Percentiles rank a stretch among this genome's conserved stretches.
Conservation (phyloP, 2,888 invertebrate species). For the Therioaphis trifolii region DNA sequence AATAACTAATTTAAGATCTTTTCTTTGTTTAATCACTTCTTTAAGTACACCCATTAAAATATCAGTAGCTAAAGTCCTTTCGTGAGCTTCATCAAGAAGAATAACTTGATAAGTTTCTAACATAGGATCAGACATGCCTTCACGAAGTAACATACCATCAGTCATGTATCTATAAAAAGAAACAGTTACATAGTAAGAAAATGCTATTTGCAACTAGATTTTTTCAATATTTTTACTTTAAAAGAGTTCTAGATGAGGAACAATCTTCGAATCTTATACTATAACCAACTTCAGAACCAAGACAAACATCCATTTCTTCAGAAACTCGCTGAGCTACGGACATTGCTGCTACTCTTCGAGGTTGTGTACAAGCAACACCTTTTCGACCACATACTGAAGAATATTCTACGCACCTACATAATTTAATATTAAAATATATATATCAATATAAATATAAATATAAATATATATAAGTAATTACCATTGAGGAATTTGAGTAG, state of each 20-base stretch:
- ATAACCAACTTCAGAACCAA: constrained; percentile 93
- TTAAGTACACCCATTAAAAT: constrained; percentile 98
- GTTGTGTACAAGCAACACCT: constrained; percentile 94
- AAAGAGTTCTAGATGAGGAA: constrained; percentile 89
- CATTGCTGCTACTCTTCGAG: constrained; percentile 99
- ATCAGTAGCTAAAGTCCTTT: constrained; percentile 97
- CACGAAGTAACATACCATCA: constrained; percentile 98
- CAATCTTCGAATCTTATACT: constrained; percentile 99
- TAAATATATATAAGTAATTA: constrained; percentile 64
- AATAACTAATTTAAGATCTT: constrained; percentile 94
- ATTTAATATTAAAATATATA: constrained; percentile 11
- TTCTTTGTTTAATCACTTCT: constrained; percentile 92
- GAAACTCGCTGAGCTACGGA: constrained; percentile 98
- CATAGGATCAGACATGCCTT: constrained; percentile 99
- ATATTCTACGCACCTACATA: constrained; percentile 77
- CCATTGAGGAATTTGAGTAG: constrained; percentile 99
- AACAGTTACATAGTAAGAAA: constrained; percentile 20
- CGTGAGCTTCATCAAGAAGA: constrained; percentile 98
- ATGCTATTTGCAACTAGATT: neutral
- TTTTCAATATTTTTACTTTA: constrained; percentile 76
- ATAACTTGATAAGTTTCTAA: constrained; percentile 95
- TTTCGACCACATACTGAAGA: constrained; percentile 76
- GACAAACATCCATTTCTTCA: constrained; percentile 98
- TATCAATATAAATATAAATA: neutral
- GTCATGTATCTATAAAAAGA: constrained; percentile 86